Percentiles rank a stretch among this genome's conserved stretches.
Conservation (phyloP, 64 coral and sea anemone species). For the Pachyseris speciosa region DNA sequence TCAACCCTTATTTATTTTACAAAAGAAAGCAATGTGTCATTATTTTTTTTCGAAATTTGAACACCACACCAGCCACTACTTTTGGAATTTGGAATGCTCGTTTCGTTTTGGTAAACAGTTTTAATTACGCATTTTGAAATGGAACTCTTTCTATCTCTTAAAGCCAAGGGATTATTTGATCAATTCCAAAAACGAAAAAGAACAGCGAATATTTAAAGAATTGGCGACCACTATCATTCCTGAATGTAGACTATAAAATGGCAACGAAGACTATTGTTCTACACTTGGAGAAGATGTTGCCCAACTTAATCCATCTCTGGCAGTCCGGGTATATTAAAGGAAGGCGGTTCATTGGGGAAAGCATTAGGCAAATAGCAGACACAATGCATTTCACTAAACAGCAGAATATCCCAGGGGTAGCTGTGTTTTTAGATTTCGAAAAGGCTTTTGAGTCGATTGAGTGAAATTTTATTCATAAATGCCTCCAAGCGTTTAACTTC, state of each 20-base stretch:
- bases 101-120: constrained; percentile 16
- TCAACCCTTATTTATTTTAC: too few species aligned
- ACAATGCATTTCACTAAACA: not conserved
- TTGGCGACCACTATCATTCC: not conserved
- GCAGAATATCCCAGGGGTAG: not conserved
- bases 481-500: not conserved
- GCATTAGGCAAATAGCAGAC: not conserved
- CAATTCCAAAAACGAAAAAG: not conserved
- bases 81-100: too few species aligned
- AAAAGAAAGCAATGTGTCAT: too few species aligned
- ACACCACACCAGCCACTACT: too few species aligned
- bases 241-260: too few species aligned
- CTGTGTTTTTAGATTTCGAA: not conserved
- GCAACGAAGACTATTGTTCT: not conserved
- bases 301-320: too few species aligned
- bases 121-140: not conserved
- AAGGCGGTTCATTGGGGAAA: not conserved
- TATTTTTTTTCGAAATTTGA: too few species aligned
- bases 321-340: not conserved
- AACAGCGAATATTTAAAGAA: not conserved
- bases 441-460: not conserved
- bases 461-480: not conserved
- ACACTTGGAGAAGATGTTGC: not conserved
- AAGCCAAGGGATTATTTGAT: too few species aligned
- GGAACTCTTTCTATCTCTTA: not conserved